Base-by-base conservation (phyloP, 2,113 vertebrate species). In the Laticauda laticaudata region DNA sequence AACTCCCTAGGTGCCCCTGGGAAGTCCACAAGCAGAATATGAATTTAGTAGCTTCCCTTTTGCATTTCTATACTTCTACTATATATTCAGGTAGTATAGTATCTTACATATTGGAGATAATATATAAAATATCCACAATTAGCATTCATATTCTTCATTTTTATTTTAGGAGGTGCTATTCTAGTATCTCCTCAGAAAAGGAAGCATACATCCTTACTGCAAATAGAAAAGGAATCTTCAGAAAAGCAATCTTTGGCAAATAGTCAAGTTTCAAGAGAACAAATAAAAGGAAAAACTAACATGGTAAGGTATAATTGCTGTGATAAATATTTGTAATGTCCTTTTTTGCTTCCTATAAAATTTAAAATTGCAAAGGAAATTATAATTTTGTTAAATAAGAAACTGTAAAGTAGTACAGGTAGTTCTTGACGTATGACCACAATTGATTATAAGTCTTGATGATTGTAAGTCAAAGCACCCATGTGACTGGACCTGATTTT, bases 161-260 rank as follows among this genome's bases (percentile, higher is more conserved):
- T 96, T 97, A 57, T 94, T 93, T 88, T 61, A 99, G 98, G 98
- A 90, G 97, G 98, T 92, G 98, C 98, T 15, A 95, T 98, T 94
- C 95, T 98, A 92, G 97, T 98, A 91, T 98, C 98, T 88, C 98
- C 98, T 87, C 94, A 96, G 69, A 98, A 97, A 93, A 90, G 88
- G 85, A 97, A 96, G 90, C 92, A 96, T 92, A 95, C 94, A 34
- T 95, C 94, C 86, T 95, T 94, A 53, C 96, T 96, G 45, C 93
- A 96, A 75, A 97, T 93, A 94, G 96, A 91, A 88, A 96, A 2
- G 95, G 45, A 87, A 3, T 48, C 94, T 87, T 97, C 93, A 93
- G 95, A 88, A 97, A 92, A 94, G 92, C 45, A 93, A 29, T 56
- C 26, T 94, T 95, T 96, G 59, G 92, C 89, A 69, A 94, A 94